A percentile compares a stretch with the other conserved stretches of the same genome.
Conservation (phyloP, 1,140 invertebrate genomes). For the Macrobrachium rosenbergii region DNA sequence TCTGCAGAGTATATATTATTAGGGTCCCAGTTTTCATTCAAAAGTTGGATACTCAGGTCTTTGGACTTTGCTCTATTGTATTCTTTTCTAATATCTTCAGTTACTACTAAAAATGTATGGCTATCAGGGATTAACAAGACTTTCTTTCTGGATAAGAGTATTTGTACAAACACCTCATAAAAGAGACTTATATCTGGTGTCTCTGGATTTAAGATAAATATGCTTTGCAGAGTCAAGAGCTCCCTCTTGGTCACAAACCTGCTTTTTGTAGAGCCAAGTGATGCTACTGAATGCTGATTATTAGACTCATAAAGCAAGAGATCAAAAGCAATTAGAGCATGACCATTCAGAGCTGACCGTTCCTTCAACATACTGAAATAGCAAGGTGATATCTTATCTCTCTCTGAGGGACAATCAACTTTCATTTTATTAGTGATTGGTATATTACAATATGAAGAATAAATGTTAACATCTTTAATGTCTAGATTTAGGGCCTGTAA, state of each 20-base stretch:
- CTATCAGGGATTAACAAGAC: slow-evolving; percentile 50
- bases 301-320: slow-evolving; percentile 39
- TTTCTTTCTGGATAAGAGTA: slow-evolving; percentile 32
- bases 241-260: slow-evolving; percentile 50
- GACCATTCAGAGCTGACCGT: slow-evolving; percentile 32
- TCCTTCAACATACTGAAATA: slow-evolving; percentile 37
- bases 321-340: slow-evolving; percentile 46
- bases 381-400: not conserved
- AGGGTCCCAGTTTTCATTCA: slow-evolving; percentile 46
- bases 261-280: not conserved
- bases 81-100: slow-evolving; percentile 33
- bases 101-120: slow-evolving; percentile 38
- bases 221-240: slow-evolving; percentile 38
- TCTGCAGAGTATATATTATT: slow-evolving; percentile 38
- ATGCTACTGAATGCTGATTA: not conserved
- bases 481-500: not conserved
- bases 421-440: not conserved
- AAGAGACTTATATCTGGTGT: slow-evolving; percentile 44
- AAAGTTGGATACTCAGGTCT: not conserved
- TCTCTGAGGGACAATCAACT: not conserved
- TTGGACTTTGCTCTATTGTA: slow-evolving; percentile 48
- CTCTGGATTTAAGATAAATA: slow-evolving; percentile 42
- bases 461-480: not conserved
- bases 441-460: not conserved
- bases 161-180: slow-evolving; percentile 45